These are phyloP conservation scores for Argopecten irradians DNA, from an alignment of 1,140 invertebrate genomes.

Conservation along the genomic window DNA sequence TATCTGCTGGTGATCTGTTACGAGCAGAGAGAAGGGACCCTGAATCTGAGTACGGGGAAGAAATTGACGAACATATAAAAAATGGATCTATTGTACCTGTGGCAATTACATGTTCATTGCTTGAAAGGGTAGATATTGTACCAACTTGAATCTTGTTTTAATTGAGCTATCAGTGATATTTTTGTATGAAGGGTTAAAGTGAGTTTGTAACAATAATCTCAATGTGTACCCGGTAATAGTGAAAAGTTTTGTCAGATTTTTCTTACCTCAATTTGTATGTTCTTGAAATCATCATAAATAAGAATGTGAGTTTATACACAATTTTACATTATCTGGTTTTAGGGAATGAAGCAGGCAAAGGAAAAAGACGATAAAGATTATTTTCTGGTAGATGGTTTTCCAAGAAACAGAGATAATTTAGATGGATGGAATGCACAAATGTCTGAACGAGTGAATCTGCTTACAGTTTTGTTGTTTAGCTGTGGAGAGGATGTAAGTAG, in stretches of 20 bases:
- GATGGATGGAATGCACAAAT: conserved; percentile 95
- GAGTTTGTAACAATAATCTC: too few species aligned
- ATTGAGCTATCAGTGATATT: too few species aligned
- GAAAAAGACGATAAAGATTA: conserved; percentile 80
- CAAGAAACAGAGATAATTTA: conserved; percentile 97
- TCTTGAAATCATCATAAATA: too few species aligned
- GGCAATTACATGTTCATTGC: conserved; percentile 96
- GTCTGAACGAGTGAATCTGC: conserved; percentile 88
- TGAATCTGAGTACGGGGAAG: conserved; percentile 91
- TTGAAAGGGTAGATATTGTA: conserved; percentile 83
- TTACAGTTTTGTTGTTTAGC: conserved; percentile 96
- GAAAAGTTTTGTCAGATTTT: too few species aligned
- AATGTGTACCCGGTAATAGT: too few species aligned
- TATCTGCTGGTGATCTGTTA: conserved; percentile 98
- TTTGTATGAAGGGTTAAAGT: too few species aligned
- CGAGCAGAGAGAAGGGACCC: conserved; percentile 91
- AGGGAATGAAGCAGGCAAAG: conserved; percentile 83
- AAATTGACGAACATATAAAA: conserved; percentile 95
- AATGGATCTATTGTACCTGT: conserved; percentile 99
- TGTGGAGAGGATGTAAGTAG: conserved; percentile 86
- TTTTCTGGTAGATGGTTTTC: conserved; percentile 99
- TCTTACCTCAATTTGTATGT: too few species aligned
- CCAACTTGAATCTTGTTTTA: neutral
- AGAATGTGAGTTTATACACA: neutral
- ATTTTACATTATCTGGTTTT: neutral